phyloP scores from a whole-genome alignment of 2,797 vertebrate species.

The Rhyacichthys aspro region DNA sequence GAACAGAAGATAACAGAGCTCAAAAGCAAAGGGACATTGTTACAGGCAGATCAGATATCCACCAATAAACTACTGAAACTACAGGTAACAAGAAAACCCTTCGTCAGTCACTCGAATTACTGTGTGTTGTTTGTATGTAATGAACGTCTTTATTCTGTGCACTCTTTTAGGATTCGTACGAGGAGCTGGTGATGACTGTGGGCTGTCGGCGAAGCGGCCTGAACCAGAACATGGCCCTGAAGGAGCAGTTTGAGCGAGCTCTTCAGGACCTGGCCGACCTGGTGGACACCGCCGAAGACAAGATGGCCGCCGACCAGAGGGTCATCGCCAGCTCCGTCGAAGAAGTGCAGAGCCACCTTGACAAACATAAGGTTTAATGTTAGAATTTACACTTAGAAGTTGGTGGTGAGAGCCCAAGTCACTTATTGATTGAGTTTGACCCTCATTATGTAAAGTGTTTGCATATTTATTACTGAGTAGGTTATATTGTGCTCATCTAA shows the following conservation, averaged over 20 bases:
- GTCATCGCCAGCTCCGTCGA: conserved; percentile 85
- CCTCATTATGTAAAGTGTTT: too few relatives aligned
- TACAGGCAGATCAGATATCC: conserved; percentile 86
- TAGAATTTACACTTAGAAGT: too few relatives aligned
- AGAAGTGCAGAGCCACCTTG: conserved; percentile 84
- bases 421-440: too few relatives aligned
- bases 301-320: conserved; percentile 88
- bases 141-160: background rate
- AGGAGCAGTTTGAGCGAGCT: conserved; percentile 87
- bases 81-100: conserved; percentile 78
- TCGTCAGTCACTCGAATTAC: too few relatives aligned
- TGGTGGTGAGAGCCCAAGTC: too few relatives aligned
- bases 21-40: conserved; percentile 81
- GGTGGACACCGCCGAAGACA: conserved; percentile 90
- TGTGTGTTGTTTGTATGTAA: too few relatives aligned
- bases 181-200: conserved; percentile 88
- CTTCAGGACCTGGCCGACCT: conserved; percentile 89
- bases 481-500: too few relatives aligned
- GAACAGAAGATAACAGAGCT: conserved; percentile 86
- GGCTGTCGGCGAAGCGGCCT: conserved; percentile 85
- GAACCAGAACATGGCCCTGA: conserved; percentile 90
- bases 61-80: conserved; percentile 89
- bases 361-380: conserved; percentile 90
- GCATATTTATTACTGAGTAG: too few relatives aligned
- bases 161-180: conserved; percentile 84